Base-by-base conservation (phyloP, 1,140 invertebrate genomes). In the Drosophila mauritiana region DNA sequence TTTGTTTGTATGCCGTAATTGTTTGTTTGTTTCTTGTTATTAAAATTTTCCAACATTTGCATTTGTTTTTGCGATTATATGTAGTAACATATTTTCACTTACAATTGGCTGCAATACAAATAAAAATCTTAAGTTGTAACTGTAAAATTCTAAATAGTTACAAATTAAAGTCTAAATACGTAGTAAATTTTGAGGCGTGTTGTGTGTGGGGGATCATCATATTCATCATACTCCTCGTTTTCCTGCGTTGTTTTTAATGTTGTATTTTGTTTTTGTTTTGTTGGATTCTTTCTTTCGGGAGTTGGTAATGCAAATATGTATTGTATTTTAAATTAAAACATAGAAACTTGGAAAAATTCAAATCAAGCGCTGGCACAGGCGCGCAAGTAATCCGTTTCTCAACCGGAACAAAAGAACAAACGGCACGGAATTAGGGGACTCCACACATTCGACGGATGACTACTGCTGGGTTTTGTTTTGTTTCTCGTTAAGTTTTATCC, bases 91-190 rank as follows among this genome's bases (percentile, higher is more conserved):
- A 89, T 83, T 76, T 78, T 88, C 80, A 89, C 84, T 88, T 88
- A 89, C 70, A 86, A 78, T 83, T 83, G 80, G 79, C 84, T 83
- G 83, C 83, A 73, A 83, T 86, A 88, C 83, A 86, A 88, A 88
- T 88, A 83, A 86, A 88, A 88, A 86, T 88, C 83, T 89, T 88
- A 89, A 83, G 64, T 83, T 88, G 83, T 86, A 88, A 88, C 84
- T 88, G 84, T 89, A 77, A 76, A 88, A 63, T 80, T 88, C 84
- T 88, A 88, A 76, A 83, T 88, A 88, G 83, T 88, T 88, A 88
- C 83, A 88, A 88, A 89, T 80, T 88, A 89, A 79, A 88, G 62
- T 80, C 83, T 88, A 88, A 76, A 79, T 82, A 83, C 73, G 84
- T 80, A 83, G 68, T 88, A 77, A 83, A 89, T 89, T 89, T 88